Evolutionary conservation across 2,113 vertebrate genomes (phyloP), one percentile per base, ranked within the genome.

Genomic region (Pseudorasbora parva): DNA sequence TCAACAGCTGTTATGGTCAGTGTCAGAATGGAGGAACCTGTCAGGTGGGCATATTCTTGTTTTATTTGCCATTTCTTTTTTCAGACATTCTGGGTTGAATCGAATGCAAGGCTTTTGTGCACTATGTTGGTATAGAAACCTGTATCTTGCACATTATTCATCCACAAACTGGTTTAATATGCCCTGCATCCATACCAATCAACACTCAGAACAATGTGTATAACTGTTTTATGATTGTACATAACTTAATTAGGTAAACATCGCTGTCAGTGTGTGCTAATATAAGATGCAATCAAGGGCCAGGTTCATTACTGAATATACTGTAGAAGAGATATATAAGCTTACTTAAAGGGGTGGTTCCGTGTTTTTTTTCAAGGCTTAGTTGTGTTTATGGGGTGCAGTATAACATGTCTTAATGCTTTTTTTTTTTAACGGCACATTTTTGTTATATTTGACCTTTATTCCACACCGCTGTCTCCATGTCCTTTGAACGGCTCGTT

Each of bases 11-110:
- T 86, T 94, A 93, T 0, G 96, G 96, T 19, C 97, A 97, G 91
- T 99, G 98, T 91, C 96, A 96, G 90, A 96, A 99, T 1, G 96
- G 96, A 64, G 97, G 95, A 1, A 95, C 94, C 77, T 99, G 98
- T 89, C 96, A 96, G 96, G 97, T 98, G 91, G 90, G 80, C 68
- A 43, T 21, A 27, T 4, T 17, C 47, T 60, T 19, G 5, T 56
- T 79, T 27, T 64, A n/a, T 73, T 30, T 59, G 7, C 8, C 17
- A 30, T 54, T 3, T n/a, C 45, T 51, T 49, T 69, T 33, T 68
- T n/a, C n/a, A 8, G 64, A 68, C 33, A 68, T 41, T 68, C 17
- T 68, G 64, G 17, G 64, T 5, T 41, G 33, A 68, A 68, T 68
- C 64, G 9, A 17, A 8, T 68, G 19, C 4, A n/a, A 14, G 19